These are phyloP conservation scores for Sphaerodactylus townsendi DNA, from an alignment of 2,113 vertebrate species.

Conservation along the genomic window DNA sequence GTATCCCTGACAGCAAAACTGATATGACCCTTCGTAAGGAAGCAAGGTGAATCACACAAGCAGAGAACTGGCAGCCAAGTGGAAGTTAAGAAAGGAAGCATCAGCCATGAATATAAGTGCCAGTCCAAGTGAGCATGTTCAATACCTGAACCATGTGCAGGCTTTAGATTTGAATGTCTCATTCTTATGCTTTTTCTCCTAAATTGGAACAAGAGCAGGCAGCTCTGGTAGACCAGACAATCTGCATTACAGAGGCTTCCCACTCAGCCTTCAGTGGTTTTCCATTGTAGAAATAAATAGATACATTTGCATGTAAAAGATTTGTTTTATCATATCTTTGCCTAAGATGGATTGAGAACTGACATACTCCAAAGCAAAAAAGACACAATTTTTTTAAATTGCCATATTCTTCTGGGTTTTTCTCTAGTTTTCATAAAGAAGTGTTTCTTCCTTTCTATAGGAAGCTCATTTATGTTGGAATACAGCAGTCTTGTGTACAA, in stretches of 20 bases:
- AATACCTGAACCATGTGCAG: background rate
- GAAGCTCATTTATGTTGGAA: background rate
- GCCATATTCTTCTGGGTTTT: background rate
- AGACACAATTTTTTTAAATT: no score
- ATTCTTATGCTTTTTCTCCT: constrained; percentile 37
- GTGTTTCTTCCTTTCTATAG: background rate
- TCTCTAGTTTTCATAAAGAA: background rate
- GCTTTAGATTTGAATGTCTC: constrained; percentile 39
- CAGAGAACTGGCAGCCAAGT: background rate
- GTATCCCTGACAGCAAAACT: background rate
- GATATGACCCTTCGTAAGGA: background rate
- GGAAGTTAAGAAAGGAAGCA: constrained; percentile 21
- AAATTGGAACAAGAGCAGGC: constrained; percentile 17
- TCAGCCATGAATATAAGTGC: background rate
- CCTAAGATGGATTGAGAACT: constrained; percentile 22
- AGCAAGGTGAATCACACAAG: background rate
- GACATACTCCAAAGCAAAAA: constrained; percentile 1
- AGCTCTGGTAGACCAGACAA: constrained; percentile 28
- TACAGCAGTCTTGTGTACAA: no score
- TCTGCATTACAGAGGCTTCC: background rate
- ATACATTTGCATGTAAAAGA: constrained; percentile 63
- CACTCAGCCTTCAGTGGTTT: constrained; percentile 36
- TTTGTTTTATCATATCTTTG: constrained; percentile 2
- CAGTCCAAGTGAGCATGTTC: background rate
- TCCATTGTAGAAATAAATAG: constrained; percentile 52